Evolutionary conservation across 1,140 invertebrate species (phyloP), one percentile per base, ranked within the genome.

Genomic region (Caenorhabditis briggsae): DNA sequence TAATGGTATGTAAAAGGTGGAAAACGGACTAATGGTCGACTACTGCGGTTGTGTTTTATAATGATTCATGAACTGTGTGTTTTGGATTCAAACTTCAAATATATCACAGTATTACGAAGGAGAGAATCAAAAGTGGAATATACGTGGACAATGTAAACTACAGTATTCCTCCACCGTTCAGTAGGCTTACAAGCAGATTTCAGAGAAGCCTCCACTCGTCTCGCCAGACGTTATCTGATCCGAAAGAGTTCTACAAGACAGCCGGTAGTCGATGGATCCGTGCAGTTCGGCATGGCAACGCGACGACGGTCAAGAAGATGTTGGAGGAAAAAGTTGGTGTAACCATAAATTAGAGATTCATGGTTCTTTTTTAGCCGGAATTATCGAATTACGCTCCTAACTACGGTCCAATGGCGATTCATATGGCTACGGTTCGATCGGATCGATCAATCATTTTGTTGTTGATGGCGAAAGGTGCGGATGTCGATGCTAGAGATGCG

Each of bases 171-270:
- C 33, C 33, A 33, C 33, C 33, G 33, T 33, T 33, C 33, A 33
- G 33, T 33, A 33, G 33, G 1, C 1, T 33, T 33, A 33, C 0
- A 1, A 53, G 50, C 50, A 2, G 56, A 16, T 70, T 78, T 23
- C 70, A 78, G 70, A 50, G 70, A 50, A 78, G 70, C 46, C 70
- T 78, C 5, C 70, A 78, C 70, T 78, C 70, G 5, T 78, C 70
- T 5, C 70, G 70, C 46, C 70, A 18, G 50, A 78, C 70, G 2
- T n/a, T 78, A 9, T 50, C 70, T 46, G 70, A 78, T 20, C 53
- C 70, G 25, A 78, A 78, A 14, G 70, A 78, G 46, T 78, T 78
- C 46, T 78, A 50, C 70, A 50, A 50, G 6, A 53, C 70, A 78
- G 20, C 46, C 70, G 70, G 70, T 46, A 53, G 70, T n/a, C 46